Base-by-base conservation (phyloP, 2,113 vertebrate species). In the Ailurus styani region DNA sequence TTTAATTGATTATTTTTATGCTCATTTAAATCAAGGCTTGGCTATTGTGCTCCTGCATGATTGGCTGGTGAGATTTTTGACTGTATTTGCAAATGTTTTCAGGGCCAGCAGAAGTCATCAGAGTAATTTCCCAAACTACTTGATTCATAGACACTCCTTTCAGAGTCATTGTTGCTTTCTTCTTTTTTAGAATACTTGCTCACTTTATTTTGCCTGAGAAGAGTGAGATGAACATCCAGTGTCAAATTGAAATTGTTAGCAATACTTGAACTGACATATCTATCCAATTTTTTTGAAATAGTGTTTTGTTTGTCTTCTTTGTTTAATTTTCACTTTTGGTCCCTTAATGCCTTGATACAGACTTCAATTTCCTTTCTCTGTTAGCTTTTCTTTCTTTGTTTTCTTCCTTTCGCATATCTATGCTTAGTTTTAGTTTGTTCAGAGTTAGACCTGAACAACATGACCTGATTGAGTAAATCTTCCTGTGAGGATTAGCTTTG, bases 231-330 rank as follows among this genome's bases (percentile, higher is more conserved):
- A 64, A 99, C 78, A 6, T 97, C 5, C 62, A 99, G 98, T 86
- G 98, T 99, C 82, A 97, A 97, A 87, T 34, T 75, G 62, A 99
- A 99, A 95, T 99, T 98, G 50, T 99, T 99, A 31, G 97, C 98
- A 89, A 98, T 98, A 52, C 75, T 98, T 50, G 94, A 96, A 29
- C 95, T 96, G 87, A 98, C 60, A 37, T 97, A 98, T 40, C 78
- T 86, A 87, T 97, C 96, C 12, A 91, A 2, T 6, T 95, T 70
- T 70, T 96, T 62, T 97, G 87, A 62, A 91, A 82, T 17, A 9
- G 23, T 6, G 2, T 40, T 25, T 18, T 75, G 34, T 70, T 70
- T 70, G 4, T 96, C n/a, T n/a, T 98, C 4, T 4, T 3, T 55
- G 13, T 70, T n/a, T 57, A 31, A 42, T 11, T 27, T 82, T 7